Evolutionary conservation across 1,140 invertebrate species (phyloP), one percentile per base, ranked within the genome.

Genomic region (Macrocentrus cingulum): DNA sequence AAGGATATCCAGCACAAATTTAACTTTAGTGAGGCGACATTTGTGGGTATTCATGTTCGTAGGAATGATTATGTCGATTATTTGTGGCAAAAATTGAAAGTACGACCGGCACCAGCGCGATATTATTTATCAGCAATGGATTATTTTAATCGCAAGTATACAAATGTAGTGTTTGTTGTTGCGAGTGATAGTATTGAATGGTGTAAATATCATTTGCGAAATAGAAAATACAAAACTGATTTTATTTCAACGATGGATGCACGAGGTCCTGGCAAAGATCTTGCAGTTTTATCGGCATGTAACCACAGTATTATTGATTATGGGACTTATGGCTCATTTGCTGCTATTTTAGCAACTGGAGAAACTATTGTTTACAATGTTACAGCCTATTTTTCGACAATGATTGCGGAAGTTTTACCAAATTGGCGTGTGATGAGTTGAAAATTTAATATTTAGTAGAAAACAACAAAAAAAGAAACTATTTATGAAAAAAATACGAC

Each of bases 241-340:
- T 81, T 85, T 23, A 68, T 81, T 1, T 80, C 79, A n/a, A 74
- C 80, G 37, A 62, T 71, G 11, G 71, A 75, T 11, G 75, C 66
- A 6, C 79, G 70, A 59, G 76, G 76, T 19, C 81, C 84, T 1
- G 83, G 82, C 11, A 71, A 83, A 62, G 87, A 89, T 73, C 67
- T 89, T 51, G 87, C 87, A 11, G 80, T 88, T 16, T 74, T 89
- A 63, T 78, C 84, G 5, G 73, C 79, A 3, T 88, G 86, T 68
- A 85, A 88, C 73, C 87, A 89, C 64, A 82, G 83, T 59, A 84
- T 89, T 48, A 86, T 88, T 62, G 85, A 87, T 67, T 85, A 87
- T 34, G 87, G 87, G 8, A 88, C 86, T 8, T 89, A 85, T 62
- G 87, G 87, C 5, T 85, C 85, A 56, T 88, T 87, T 81, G 85